Conservation (phyloP, 1,140 invertebrate genomes). For the Drosophila grimshawi region DNA sequence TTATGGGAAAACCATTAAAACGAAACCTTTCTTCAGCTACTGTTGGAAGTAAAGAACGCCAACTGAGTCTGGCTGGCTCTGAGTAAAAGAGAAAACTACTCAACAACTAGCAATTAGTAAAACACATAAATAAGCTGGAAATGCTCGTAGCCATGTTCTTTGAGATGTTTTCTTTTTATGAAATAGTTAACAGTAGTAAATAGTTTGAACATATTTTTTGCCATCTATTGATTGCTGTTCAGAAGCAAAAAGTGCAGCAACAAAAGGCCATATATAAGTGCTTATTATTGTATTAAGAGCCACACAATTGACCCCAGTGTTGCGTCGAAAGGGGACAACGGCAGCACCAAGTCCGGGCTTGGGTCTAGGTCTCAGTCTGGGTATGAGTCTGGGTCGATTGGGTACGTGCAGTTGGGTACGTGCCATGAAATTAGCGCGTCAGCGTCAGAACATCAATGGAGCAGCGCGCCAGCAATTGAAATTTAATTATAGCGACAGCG, state of each 20-base stretch:
- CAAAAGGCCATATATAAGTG: constrained; percentile 63
- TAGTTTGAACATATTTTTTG: constrained; percentile 41
- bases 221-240: constrained; percentile 48
- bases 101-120: constrained; percentile 50
- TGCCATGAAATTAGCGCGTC: constrained; percentile 67
- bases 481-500: constrained; percentile 66
- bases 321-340: constrained; percentile 43
- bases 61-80: constrained; percentile 4
- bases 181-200: constrained; percentile 44
- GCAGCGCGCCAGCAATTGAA: constrained; percentile 63
- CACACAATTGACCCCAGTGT: constrained; percentile 63
- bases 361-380: not conserved
- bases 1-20: constrained; percentile 63
- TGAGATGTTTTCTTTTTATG: constrained; percentile 16
- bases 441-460: constrained; percentile 69
- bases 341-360: not conserved
- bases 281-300: constrained; percentile 80
- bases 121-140: constrained; percentile 55
- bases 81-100: constrained; percentile 13
- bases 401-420: constrained; percentile 34
- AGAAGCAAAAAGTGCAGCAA: constrained; percentile 28
- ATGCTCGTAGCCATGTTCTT: constrained; percentile 23
- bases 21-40: constrained; percentile 47
- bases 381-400: constrained; percentile 18
- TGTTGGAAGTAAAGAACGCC: constrained; percentile 18